phyloP scores from a whole-genome alignment of 1,140 invertebrate genomes.

The Lepidurus arcticus region DNA sequence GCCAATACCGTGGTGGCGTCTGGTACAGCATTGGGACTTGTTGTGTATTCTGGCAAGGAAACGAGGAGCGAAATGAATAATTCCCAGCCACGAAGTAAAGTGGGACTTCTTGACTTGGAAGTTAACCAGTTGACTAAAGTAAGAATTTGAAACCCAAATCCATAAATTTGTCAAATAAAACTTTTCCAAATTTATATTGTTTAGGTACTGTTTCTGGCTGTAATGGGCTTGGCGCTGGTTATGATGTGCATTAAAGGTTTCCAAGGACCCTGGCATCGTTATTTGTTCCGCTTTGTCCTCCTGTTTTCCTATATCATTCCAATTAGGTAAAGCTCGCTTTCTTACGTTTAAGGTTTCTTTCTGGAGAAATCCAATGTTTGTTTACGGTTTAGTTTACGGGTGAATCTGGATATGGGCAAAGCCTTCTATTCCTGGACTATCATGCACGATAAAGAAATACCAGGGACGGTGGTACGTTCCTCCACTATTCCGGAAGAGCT shows the following conservation, averaged over 20 bases:
- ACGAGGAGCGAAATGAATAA: constrained; percentile 98
- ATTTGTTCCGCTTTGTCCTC: constrained; percentile 92
- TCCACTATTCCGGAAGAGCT: constrained; percentile 98
- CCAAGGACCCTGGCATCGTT: constrained; percentile 91
- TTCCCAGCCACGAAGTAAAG: constrained; percentile 70
- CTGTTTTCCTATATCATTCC: constrained; percentile 99
- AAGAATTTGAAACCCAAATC: constrained; percentile 21
- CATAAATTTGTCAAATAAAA: neutral
- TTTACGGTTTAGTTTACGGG: constrained; percentile 66
- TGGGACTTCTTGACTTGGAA: constrained; percentile 90
- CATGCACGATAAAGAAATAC: constrained; percentile 84
- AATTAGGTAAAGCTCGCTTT: constrained; percentile 62
- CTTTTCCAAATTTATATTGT: constrained; percentile 31
- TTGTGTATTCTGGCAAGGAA: constrained; percentile 95
- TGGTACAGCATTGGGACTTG: constrained; percentile 88
- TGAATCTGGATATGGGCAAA: constrained; percentile 98
- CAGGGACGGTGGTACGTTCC: constrained; percentile 92
- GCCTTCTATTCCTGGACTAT: constrained; percentile 96
- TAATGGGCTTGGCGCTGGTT: constrained; percentile 80
- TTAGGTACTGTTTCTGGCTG: constrained; percentile 82
- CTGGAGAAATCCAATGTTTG: neutral
- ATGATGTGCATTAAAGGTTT: constrained; percentile 96
- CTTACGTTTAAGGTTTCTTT: neutral
- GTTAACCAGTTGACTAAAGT: constrained; percentile 92
- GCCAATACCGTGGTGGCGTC: constrained; percentile 96